Conservation (phyloP, 2,888 invertebrate genomes). For the Trachelus tabidus region DNA sequence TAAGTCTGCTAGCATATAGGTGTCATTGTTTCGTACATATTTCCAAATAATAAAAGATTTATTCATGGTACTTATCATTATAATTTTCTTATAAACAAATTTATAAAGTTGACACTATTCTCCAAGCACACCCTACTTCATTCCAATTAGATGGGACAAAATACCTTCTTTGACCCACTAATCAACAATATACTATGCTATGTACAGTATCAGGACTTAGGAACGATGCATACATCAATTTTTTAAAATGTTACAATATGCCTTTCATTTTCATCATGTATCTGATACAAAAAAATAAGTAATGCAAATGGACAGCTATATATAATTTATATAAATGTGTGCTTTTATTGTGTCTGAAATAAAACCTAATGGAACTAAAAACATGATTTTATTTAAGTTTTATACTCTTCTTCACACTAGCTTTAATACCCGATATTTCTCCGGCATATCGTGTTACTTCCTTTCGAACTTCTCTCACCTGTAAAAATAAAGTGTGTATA, state of each 20-base stretch:
- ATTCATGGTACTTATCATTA: conserved; percentile 32
- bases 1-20: conserved; percentile 44
- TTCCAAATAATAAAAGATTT: conserved; percentile 49
- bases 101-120: background rate
- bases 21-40: conserved; percentile 48
- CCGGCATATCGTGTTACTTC: conserved; percentile 89
- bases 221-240: background rate
- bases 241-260: background rate
- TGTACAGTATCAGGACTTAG: background rate
- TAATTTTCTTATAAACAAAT: conserved; percentile 10
- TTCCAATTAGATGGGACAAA: no score
- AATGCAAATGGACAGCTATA: background rate
- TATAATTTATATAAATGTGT: background rate
- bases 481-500: conserved; percentile 17
- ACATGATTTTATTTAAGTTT: conserved; percentile 76
- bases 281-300: background rate
- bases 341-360: background rate
- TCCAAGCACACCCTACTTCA: no score
- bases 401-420: conserved; percentile 87
- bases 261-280: background rate
- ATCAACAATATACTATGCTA: background rate
- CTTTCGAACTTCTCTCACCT: conserved; percentile 82
- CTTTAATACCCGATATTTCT: conserved; percentile 94
- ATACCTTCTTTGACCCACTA: background rate
- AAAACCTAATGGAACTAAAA: background rate